Base-by-base conservation (phyloP, 2,797 vertebrate species). In the Schizothorax lantsangensis region DNA sequence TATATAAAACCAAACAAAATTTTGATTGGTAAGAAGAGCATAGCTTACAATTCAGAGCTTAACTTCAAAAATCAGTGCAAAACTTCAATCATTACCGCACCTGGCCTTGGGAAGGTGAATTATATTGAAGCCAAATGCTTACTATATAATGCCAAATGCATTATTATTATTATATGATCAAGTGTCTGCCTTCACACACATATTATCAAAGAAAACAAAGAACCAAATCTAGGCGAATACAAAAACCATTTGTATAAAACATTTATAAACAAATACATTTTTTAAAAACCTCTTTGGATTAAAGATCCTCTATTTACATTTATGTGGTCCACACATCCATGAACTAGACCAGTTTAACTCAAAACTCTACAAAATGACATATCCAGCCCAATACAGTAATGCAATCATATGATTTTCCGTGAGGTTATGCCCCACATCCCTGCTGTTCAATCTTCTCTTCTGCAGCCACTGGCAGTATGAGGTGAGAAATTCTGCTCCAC, bases 401-500 rank as follows among this genome's bases (percentile, higher is more conserved):
- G 15, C 14, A 54, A 54, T 52, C 47, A 40, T 10, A 66, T 30
- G 62, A 79, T 45, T 59, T 82, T 54, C 17, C 4, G 43, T 59
- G 14, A 54, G 40, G 68, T 83, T 75, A 83, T n/a, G 17, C 68
- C 59, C 0, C 64, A 66, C 86, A 80, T 47, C 94, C 96, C 0
- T 54, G 69, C 21, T 94, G 91, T 88, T 98, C 96, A 0, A 97
- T 91, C 77, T 36, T 74, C 73, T 68, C 84, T 86, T 97, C 97
- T 0, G 95, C 93, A 40, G 92, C 91, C 1, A 98, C 96, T 0
- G 98, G 98, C 4, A 99, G 93, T 17, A 98, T 93, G 6, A 99
- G 92, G 90, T 99, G 98, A 0, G 97, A 97, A 81, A 99, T 98
- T 43, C 97, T 96, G 90, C 98, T 99, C 98, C 98, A 99, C 23